Conservation (phyloP, 1,140 invertebrate genomes). For the Lordiphosa collinella region DNA sequence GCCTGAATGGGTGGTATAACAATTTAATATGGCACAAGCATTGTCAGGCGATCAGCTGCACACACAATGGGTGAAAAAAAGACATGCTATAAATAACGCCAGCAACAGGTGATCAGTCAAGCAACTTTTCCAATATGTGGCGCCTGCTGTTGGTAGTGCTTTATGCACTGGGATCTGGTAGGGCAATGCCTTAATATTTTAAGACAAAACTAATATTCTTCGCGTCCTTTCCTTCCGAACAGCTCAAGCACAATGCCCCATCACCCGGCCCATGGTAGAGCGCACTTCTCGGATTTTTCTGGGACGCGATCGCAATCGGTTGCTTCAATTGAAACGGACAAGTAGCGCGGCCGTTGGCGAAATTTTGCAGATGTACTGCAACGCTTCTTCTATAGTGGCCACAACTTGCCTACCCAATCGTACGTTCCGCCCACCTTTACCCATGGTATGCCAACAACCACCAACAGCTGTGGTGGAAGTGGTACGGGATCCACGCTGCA, state of each 20-base stretch:
- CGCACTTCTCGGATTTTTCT: conserved; percentile 20
- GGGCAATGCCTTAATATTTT: background rate
- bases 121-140: conserved; percentile 3
- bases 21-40: background rate
- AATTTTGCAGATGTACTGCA: conserved; percentile 29
- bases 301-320: conserved; percentile 2
- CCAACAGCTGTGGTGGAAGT: background rate
- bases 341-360: conserved; percentile 4
- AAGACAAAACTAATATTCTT: background rate
- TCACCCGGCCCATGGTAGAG: conserved; percentile 22
- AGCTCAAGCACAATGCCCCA: conserved; percentile 23
- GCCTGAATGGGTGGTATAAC: background rate
- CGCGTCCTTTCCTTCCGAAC: background rate
- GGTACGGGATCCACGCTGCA: conserved; percentile 16
- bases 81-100: conserved; percentile 27
- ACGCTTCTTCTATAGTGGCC: background rate
- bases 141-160: conserved; percentile 14
- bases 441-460: conserved; percentile 13
- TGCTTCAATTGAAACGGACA: conserved; percentile 15
- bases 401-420: conserved; percentile 6
- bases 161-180: conserved; percentile 21
- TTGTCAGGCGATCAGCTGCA: conserved; percentile 27
- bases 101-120: background rate
- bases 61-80: conserved; percentile 4
- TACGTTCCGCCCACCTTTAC: conserved; percentile 3